phyloP scores from a whole-genome alignment of 2,113 vertebrate genomes.

The Tragelaphus imberbis region DNA sequence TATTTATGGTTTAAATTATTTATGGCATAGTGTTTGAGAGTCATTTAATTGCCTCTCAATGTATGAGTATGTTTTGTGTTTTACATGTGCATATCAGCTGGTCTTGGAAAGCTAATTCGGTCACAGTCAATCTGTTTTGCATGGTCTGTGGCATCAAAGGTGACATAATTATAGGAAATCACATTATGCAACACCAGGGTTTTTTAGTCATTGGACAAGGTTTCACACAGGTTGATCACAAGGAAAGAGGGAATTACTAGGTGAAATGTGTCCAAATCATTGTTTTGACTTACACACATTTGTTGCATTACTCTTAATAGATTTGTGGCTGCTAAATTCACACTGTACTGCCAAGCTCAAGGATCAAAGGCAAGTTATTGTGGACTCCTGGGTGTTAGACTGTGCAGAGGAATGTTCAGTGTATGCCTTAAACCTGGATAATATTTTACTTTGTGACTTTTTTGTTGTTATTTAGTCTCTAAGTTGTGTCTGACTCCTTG shows the following conservation, averaged over 20 bases:
- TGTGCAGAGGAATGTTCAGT: not conserved
- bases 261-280: not conserved
- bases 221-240: not conserved
- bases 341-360: not conserved
- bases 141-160: slow-evolving; percentile 4
- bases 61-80: not conserved
- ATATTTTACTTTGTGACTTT: not conserved
- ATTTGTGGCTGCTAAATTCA: not conserved
- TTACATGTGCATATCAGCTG: slow-evolving; percentile 60
- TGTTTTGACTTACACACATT: not conserved
- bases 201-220: not conserved
- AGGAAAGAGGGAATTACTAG: not conserved
- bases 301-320: not conserved
- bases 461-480: not conserved
- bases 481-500: not conserved
- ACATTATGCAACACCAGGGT: not conserved
- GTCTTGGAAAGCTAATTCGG: slow-evolving; percentile 60
- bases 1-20: slow-evolving; percentile 26
- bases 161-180: slow-evolving; percentile 48
- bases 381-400: not conserved
- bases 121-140: slow-evolving; percentile 60
- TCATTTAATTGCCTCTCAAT: slow-evolving; percentile 43
- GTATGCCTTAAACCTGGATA: not conserved
- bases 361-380: not conserved
- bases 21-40: not conserved